A percentile compares a stretch with the other conserved stretches of the same genome.
These are phyloP conservation scores for Phthorimaea operculella DNA, from an alignment of 1,140 invertebrate genomes.

Conservation along the genomic window DNA sequence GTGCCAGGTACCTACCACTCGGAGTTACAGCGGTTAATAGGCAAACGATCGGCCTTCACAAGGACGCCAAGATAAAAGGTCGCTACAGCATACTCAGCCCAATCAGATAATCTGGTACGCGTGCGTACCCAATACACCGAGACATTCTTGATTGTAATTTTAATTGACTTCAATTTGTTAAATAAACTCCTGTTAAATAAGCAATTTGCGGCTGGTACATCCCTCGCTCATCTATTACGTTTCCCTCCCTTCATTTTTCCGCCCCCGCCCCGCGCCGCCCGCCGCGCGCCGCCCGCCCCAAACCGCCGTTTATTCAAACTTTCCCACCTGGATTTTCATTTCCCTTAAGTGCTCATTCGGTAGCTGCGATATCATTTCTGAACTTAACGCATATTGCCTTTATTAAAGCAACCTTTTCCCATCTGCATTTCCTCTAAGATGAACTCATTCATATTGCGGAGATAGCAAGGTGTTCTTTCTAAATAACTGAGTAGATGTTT, in stretches of 20 bases:
- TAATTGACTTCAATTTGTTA: not conserved
- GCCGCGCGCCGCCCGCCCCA: constrained; percentile 3
- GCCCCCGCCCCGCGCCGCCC: constrained; percentile 6
- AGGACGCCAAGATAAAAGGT: constrained; percentile 45
- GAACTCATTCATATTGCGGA: too few species aligned
- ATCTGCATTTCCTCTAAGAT: too few species aligned
- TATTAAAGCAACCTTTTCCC: not conserved
- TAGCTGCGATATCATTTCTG: constrained; percentile 21
- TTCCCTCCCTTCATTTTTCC: constrained; percentile 17
- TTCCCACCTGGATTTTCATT: constrained; percentile 27
- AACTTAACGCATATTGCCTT: constrained; percentile 17
- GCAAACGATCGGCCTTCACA: constrained; percentile 53
- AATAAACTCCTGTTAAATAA: constrained; percentile 21
- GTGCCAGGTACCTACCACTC: constrained; percentile 17
- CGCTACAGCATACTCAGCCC: constrained; percentile 26
- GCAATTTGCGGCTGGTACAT: constrained; percentile 22
- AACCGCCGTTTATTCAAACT: constrained; percentile 11
- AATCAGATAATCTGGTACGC: constrained; percentile 25
- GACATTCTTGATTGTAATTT: constrained; percentile 17
- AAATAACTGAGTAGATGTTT: not conserved
- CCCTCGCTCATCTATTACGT: constrained; percentile 19
- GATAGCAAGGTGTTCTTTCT: too few species aligned
- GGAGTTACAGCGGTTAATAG: constrained; percentile 32
- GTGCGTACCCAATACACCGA: constrained; percentile 20
- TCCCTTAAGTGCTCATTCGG: constrained; percentile 27